Evolutionary conservation across 2,797 vertebrate genomes (phyloP).

Genomic region (Peromyscus melanophrys): DNA sequence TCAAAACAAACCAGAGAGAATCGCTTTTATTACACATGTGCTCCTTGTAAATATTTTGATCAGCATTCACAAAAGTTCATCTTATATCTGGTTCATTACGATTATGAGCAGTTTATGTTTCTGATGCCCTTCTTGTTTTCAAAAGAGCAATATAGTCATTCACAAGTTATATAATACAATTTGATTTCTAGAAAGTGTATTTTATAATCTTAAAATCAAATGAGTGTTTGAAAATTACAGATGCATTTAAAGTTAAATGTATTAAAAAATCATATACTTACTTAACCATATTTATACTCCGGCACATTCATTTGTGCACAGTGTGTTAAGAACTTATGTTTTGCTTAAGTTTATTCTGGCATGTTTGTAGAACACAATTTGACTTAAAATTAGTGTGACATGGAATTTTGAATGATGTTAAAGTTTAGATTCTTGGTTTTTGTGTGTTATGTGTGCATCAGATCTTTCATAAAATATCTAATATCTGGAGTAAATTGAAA

Average conservation of each 20-base stretch:
- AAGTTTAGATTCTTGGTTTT: not conserved
- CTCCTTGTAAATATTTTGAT: constrained; percentile 49
- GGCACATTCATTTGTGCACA: not conserved
- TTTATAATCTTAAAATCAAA: constrained; percentile 47
- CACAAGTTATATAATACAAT: not conserved
- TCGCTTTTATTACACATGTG: not conserved
- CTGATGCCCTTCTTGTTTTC: constrained; percentile 16
- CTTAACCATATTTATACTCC: not conserved
- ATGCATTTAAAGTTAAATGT: not conserved
- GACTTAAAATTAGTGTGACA: constrained; percentile 16
- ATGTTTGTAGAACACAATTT: not conserved
- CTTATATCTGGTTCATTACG: constrained; percentile 46
- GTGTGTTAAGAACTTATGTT: not conserved
- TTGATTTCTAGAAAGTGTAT: not conserved
- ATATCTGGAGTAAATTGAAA: not conserved
- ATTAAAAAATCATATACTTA: not conserved
- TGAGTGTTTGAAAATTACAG: constrained; percentile 6
- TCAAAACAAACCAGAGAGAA: constrained; percentile 33
- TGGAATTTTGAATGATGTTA: not conserved
- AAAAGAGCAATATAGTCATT: constrained; percentile 26
- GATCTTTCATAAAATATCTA: not conserved
- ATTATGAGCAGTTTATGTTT: constrained; percentile 11
- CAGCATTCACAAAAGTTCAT: constrained; percentile 17
- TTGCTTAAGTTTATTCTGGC: not conserved
- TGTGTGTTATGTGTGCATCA: not conserved